Evolutionary conservation across 2,797 vertebrate species (phyloP).

Genomic region (Brachyalestes nurse): DNA sequence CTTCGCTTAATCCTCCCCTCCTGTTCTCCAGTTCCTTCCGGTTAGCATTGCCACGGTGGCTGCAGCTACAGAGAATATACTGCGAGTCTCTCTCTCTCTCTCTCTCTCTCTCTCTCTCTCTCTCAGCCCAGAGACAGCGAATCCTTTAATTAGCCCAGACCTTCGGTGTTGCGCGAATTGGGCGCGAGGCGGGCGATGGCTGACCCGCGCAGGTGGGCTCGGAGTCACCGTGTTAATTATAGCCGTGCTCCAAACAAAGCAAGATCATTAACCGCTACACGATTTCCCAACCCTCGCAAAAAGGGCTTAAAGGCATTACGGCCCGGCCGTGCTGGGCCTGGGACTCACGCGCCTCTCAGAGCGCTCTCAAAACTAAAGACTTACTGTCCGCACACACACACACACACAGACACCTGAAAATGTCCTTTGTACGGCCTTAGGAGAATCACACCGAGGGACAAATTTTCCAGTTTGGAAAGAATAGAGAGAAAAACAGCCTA

Average conservation of each 20-base stretch:
- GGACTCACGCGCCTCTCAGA: background rate
- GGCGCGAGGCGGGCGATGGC: slow-evolving; percentile 25
- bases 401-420: background rate
- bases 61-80: slow-evolving; percentile 23
- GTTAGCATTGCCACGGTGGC: slow-evolving; percentile 18
- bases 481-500: background rate
- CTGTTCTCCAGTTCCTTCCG: background rate
- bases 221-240: slow-evolving; percentile 65
- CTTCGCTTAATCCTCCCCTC: background rate
- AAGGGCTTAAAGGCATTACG: slow-evolving; percentile 21
- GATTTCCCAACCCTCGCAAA: slow-evolving; percentile 27
- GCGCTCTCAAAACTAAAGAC: background rate
- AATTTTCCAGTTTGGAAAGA: slow-evolving; percentile 1
- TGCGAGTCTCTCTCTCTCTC: slow-evolving; percentile 25
- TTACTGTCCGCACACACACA: background rate
- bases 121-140: slow-evolving; percentile 17
- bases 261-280: slow-evolving; percentile 51
- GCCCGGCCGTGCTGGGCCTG: slow-evolving; percentile 8
- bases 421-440: background rate
- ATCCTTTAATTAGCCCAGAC: slow-evolving; percentile 53
- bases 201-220: slow-evolving; percentile 48
- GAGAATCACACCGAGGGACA: slow-evolving; percentile 15
- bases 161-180: slow-evolving; percentile 39
- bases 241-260: slow-evolving; percentile 51
- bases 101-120: background rate